A percentile compares a stretch with the other conserved stretches of the same genome.
These are phyloP conservation scores for Siphonodentalium dalli DNA, from an alignment of 2,888 invertebrate genomes.

Conservation along the genomic window DNA sequence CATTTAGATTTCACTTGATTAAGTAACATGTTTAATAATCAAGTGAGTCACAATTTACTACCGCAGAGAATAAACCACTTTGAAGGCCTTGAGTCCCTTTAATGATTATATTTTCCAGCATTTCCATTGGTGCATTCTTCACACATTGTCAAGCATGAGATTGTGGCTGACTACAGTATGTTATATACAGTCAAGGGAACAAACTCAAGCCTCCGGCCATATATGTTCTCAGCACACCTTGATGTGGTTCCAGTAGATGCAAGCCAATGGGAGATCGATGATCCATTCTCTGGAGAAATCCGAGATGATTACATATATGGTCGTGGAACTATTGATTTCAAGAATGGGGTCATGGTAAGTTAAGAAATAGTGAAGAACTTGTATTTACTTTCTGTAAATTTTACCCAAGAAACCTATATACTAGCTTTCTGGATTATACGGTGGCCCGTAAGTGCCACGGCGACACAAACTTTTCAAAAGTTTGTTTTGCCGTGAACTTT, in stretches of 20 bases:
- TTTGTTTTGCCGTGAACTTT: too few species aligned
- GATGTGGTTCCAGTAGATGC: constrained; percentile 68
- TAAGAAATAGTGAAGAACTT: neutral
- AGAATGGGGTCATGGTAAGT: constrained; percentile 67
- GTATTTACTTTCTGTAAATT: neutral
- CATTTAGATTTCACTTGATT: too few species aligned
- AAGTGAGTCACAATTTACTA: too few species aligned
- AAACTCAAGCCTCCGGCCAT: constrained; percentile 62
- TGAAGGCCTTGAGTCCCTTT: too few species aligned
- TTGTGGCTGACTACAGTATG: constrained; percentile 64
- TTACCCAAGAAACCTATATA: too few species aligned
- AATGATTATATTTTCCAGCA: constrained; percentile 35
- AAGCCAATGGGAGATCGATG: constrained; percentile 54
- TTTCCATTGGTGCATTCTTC: constrained; percentile 49
- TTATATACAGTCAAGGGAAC: constrained; percentile 66
- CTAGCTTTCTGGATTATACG: neutral
- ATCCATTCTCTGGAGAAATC: constrained; percentile 67
- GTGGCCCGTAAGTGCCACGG: too few species aligned
- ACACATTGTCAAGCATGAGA: constrained; percentile 44
- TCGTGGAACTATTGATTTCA: constrained; percentile 68
- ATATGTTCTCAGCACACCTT: constrained; percentile 67
- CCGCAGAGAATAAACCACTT: too few species aligned
- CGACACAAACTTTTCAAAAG: neutral
- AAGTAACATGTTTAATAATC: too few species aligned
- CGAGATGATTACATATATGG: constrained; percentile 67